Conservation (phyloP, 2,888 invertebrate genomes). For the Sicus ferrugineus region DNA sequence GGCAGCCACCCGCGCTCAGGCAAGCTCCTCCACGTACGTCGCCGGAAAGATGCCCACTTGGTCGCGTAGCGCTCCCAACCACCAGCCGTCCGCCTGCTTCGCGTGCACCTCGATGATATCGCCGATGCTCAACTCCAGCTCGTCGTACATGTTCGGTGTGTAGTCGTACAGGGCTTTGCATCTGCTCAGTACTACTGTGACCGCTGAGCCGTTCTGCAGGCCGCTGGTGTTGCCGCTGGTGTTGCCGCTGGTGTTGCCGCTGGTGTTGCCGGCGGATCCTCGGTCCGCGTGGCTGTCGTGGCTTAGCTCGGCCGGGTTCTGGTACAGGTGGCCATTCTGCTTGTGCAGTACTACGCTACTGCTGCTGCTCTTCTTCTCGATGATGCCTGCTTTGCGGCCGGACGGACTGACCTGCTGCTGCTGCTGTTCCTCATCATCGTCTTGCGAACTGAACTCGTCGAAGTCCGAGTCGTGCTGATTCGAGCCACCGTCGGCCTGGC, state of each 20-base stretch:
- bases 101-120: conserved; percentile 88
- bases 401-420: not conserved
- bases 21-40: conserved; percentile 88
- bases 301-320: conserved; percentile 14
- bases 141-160: conserved; percentile 86
- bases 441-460: conserved; percentile 84
- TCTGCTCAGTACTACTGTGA: conserved; percentile 68
- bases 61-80: conserved; percentile 85
- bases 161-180: conserved; percentile 90
- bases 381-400: conserved; percentile 40
- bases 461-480: conserved; percentile 88
- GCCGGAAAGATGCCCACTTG: conserved; percentile 91
- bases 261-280: conserved; percentile 19
- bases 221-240: not conserved
- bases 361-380: conserved; percentile 39
- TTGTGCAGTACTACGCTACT: not conserved
- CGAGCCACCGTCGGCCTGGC: conserved; percentile 77
- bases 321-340: conserved; percentile 31
- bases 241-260: too few species aligned
- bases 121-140: conserved; percentile 79
- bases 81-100: conserved; percentile 94
- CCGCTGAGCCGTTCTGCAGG: not conserved
- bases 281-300: not conserved
- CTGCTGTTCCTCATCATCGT: conserved; percentile 66
- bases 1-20: conserved; percentile 40